These are phyloP conservation scores for Caenorhabditis sulstoni DNA, from an alignment of 2,888 invertebrate genomes.

Conservation along the genomic window DNA sequence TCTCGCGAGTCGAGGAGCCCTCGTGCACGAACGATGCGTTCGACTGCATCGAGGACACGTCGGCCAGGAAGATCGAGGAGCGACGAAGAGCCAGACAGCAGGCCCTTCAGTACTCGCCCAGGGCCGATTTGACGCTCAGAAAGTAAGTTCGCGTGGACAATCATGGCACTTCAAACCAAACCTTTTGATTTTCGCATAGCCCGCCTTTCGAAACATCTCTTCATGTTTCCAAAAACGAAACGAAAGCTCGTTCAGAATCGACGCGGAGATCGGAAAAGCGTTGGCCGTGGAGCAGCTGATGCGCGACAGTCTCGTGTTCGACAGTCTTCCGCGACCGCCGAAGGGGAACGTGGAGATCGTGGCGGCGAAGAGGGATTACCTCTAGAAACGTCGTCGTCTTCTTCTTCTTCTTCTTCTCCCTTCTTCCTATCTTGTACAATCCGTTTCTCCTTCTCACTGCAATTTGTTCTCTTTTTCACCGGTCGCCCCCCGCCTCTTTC, in stretches of 20 bases:
- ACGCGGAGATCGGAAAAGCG: slow-evolving; percentile 63
- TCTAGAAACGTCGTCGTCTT: slow-evolving; percentile 31
- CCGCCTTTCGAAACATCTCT: neutral
- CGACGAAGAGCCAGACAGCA: slow-evolving; percentile 56
- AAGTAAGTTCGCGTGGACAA: slow-evolving; percentile 21
- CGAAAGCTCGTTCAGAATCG: slow-evolving; percentile 51
- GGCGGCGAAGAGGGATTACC: slow-evolving; percentile 65
- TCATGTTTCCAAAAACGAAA: slow-evolving; percentile 8
- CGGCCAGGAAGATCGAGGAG: slow-evolving; percentile 62
- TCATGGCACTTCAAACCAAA: too few relatives aligned
- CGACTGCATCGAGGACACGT: slow-evolving; percentile 57
- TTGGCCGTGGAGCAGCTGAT: slow-evolving; percentile 68
- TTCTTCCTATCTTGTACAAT: slow-evolving; percentile 29
- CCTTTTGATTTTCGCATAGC: too few relatives aligned
- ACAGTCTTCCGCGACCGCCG: slow-evolving; percentile 61
- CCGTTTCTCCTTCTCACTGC: neutral
- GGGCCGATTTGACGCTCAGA: slow-evolving; percentile 59
- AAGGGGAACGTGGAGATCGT: slow-evolving; percentile 60
- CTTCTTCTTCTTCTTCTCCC: slow-evolving; percentile 8
- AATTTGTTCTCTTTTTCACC: slow-evolving; percentile 12
- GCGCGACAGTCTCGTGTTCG: slow-evolving; percentile 62
- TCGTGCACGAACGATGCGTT: slow-evolving; percentile 62
- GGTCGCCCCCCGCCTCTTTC: slow-evolving; percentile 1
- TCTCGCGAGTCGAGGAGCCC: slow-evolving; percentile 47
- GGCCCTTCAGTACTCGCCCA: slow-evolving; percentile 51